Evolutionary conservation across 2,888 invertebrate species (phyloP).

Genomic region (Chrysodeixis includens): DNA sequence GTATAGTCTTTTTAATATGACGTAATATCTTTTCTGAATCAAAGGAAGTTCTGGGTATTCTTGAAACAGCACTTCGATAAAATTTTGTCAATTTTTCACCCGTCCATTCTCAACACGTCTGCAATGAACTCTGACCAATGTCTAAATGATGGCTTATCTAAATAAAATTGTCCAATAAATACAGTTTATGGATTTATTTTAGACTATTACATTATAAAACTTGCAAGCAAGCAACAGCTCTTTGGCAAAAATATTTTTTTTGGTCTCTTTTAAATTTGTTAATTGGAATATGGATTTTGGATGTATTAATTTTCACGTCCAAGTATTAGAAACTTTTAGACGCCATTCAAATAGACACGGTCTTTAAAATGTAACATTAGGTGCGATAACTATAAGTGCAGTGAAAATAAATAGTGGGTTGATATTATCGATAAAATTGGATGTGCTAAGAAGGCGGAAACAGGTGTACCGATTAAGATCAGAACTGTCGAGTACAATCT

Average conservation of each 20-base stretch:
- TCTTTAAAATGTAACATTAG: slow-evolving; percentile 39
- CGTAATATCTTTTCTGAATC: no score
- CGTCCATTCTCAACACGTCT: slow-evolving; percentile 30
- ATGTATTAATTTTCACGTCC: not conserved
- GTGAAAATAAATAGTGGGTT: slow-evolving; percentile 70
- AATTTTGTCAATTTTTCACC: no score
- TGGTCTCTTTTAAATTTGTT: not conserved
- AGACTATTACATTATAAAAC: not conserved
- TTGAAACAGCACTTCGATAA: no score
- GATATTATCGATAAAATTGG: slow-evolving; percentile 69
- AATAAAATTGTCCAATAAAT: not conserved
- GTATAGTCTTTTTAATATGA: no score
- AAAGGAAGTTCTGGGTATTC: no score
- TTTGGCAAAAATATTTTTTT: no score
- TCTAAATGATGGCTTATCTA: slow-evolving; percentile 24
- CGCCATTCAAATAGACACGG: slow-evolving; percentile 26
- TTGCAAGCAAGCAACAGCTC: not conserved
- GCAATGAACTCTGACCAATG: slow-evolving; percentile 20
- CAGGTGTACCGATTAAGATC: slow-evolving; percentile 77
- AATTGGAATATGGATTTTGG: not conserved
- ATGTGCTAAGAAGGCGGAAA: slow-evolving; percentile 81
- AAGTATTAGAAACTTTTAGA: slow-evolving; percentile 10
- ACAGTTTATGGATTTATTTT: not conserved
- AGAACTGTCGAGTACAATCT: slow-evolving; percentile 83
- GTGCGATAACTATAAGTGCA: slow-evolving; percentile 65